phyloP scores from a whole-genome alignment of 2,888 invertebrate genomes.

The Aelia acuminata region DNA sequence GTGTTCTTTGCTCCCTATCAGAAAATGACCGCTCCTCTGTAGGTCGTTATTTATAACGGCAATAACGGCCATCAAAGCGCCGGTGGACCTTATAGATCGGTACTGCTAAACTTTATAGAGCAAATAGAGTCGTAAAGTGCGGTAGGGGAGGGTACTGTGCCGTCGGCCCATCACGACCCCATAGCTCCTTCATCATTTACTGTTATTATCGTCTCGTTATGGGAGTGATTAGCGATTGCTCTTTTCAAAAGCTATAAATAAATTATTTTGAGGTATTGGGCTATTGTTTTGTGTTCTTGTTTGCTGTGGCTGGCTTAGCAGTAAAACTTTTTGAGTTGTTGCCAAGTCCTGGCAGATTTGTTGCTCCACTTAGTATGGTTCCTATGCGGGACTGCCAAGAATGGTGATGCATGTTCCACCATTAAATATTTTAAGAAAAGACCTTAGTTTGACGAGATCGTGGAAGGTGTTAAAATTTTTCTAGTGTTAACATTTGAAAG shows the following conservation, averaged over 20 bases:
- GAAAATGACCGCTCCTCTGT: background rate
- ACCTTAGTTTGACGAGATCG: too few relatives aligned
- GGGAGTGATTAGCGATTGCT: background rate
- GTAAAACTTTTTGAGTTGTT: background rate
- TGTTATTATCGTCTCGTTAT: constrained; percentile 3
- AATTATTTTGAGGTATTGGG: background rate
- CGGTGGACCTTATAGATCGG: background rate
- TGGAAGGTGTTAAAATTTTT: too few relatives aligned
- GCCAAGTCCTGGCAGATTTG: background rate
- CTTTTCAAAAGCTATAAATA: background rate
- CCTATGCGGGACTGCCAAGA: too few relatives aligned
- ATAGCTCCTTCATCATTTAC: background rate
- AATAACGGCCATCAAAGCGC: background rate
- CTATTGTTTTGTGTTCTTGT: background rate
- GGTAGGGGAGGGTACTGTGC: background rate
- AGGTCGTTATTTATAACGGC: background rate
- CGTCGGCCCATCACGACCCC: constrained; percentile 1
- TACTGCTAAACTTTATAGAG: background rate
- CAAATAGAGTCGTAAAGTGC: constrained; percentile 30
- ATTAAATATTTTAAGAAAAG: too few relatives aligned
- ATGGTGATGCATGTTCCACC: too few relatives aligned
- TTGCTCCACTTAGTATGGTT: too few relatives aligned
- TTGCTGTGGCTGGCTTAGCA: background rate
- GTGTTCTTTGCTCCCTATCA: background rate
- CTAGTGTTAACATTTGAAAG: too few relatives aligned